Percentiles rank a stretch among this genome's conserved stretches.
Evolutionary conservation across 2,113 vertebrate species (phyloP).

Genomic region (Thryonomys swinderianus): DNA sequence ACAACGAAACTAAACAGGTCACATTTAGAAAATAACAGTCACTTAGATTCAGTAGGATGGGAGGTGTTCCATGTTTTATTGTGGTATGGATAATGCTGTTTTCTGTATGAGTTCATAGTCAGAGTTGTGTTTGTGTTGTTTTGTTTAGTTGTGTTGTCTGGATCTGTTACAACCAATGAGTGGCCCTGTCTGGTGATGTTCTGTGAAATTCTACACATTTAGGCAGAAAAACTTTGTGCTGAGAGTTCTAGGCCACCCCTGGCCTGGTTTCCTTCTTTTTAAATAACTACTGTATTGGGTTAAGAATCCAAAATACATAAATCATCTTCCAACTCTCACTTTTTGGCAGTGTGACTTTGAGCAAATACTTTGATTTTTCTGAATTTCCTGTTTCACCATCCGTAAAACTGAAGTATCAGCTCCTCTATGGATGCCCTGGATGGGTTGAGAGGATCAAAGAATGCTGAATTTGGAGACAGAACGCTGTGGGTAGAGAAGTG

Average conservation of each 20-base stretch:
- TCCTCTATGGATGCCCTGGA: neutral
- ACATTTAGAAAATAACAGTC: neutral
- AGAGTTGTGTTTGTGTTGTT: neutral
- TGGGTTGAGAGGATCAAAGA: neutral
- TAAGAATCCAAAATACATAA: neutral
- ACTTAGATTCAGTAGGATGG: neutral
- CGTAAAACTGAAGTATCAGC: neutral
- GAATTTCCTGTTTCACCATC: neutral
- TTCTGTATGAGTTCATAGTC: neutral
- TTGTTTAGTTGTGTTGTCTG: neutral
- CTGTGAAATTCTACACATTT: neutral
- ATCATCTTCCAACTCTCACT: neutral
- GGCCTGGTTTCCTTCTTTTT: neutral
- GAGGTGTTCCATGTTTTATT: neutral
- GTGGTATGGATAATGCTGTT: neutral
- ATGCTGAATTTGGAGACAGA: neutral
- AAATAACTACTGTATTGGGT: neutral
- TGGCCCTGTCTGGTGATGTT: neutral
- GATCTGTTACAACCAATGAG: neutral
- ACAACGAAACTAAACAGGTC: neutral
- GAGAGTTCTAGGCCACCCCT: neutral
- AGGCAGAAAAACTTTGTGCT: neutral
- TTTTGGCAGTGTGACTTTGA: neutral
- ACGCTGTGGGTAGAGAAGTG: neutral
- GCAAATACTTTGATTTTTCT: neutral